Evolutionary conservation across 2,797 vertebrate genomes (phyloP).

Genomic region (Dryobates pubescens): DNA sequence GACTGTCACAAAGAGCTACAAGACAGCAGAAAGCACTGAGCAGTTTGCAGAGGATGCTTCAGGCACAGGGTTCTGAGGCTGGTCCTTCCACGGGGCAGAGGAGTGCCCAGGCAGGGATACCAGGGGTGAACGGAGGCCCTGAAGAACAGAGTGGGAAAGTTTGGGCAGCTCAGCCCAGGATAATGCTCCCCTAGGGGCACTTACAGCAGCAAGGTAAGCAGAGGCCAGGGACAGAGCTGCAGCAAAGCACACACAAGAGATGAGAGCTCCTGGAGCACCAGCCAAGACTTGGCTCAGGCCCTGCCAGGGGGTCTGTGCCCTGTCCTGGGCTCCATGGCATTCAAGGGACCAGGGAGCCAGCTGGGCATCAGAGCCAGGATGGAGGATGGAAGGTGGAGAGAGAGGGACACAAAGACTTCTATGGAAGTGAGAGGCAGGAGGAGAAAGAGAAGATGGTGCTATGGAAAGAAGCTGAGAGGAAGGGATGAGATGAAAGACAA

Average conservation of each 20-base stretch:
- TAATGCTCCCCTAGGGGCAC: neutral
- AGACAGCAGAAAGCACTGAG: neutral
- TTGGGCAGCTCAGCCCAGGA: neutral
- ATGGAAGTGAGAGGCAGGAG: neutral
- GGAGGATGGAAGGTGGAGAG: neutral
- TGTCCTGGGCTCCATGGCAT: neutral
- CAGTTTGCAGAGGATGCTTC: neutral
- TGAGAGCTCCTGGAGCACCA: neutral
- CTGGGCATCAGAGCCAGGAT: neutral
- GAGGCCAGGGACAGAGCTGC: neutral
- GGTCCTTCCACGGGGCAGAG: neutral
- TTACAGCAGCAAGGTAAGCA: neutral
- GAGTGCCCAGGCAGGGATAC: neutral
- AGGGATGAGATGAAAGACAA: neutral
- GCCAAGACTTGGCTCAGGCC: neutral
- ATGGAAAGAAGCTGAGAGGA: neutral
- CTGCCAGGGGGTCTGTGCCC: neutral
- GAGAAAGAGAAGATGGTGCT: neutral
- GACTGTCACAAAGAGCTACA: neutral
- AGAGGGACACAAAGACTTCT: constrained; percentile 13
- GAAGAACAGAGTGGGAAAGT: neutral
- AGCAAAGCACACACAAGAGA: neutral
- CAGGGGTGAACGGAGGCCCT: neutral
- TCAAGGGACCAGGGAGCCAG: neutral
- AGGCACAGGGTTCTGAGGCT: neutral